phyloP scores from a whole-genome alignment of 2,888 invertebrate species.

The Quadriops clusia region DNA sequence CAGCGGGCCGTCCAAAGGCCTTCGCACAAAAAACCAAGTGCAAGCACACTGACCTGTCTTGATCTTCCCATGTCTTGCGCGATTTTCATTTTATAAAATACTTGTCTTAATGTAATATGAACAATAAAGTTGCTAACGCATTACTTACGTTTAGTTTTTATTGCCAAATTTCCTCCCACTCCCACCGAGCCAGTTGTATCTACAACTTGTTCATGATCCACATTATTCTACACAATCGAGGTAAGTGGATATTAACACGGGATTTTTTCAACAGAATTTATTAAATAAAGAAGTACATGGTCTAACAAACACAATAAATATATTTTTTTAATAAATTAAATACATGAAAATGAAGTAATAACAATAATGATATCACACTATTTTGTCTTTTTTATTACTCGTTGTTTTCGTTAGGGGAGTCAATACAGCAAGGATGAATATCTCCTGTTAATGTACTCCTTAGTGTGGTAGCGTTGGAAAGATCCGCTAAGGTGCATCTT shows the following conservation, averaged over 20 bases:
- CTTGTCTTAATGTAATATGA: conserved; percentile 36
- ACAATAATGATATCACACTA: conserved; percentile 9
- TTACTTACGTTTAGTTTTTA: conserved; percentile 18
- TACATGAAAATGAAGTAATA: conserved; percentile 37
- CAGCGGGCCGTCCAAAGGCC: conserved; percentile 25
- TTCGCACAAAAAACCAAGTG: conserved; percentile 26
- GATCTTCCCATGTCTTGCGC: conserved; percentile 36
- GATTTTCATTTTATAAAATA: conserved; percentile 34
- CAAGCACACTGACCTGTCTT: conserved; percentile 32
- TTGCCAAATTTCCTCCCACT: conserved; percentile 4
- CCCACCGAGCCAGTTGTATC: neutral
- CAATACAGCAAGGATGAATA: conserved; percentile 39
- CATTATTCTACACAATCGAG: too few relatives aligned
- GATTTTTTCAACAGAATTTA: neutral
- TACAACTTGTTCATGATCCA: neutral
- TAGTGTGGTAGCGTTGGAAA: conserved; percentile 63
- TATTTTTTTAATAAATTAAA: conserved; percentile 4
- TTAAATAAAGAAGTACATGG: neutral
- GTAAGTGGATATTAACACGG: neutral
- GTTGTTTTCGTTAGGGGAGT: neutral
- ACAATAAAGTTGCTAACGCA: conserved; percentile 34
- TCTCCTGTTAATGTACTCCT: conserved; percentile 62
- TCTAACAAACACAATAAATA: neutral
- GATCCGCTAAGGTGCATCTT: conserved; percentile 53
- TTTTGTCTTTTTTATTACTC: conserved; percentile 5